phyloP scores from a whole-genome alignment of 2,888 invertebrate genomes.

The Agrilus cyanescens region DNA sequence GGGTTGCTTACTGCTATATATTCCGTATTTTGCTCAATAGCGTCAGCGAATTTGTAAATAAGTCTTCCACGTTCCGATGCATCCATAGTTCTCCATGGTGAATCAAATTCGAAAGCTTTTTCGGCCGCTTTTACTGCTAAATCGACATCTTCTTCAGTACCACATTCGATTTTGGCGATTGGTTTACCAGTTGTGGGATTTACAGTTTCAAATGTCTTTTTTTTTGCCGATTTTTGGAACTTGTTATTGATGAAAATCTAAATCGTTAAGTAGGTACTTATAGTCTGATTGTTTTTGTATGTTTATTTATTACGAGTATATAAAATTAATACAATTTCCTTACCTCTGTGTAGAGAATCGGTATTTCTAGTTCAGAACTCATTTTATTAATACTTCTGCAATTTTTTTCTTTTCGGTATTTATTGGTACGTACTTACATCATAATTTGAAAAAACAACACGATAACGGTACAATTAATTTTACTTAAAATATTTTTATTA shows the following conservation, averaged over 20 bases:
- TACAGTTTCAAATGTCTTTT: conserved; percentile 73
- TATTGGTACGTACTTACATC: no score
- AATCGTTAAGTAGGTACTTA: no score
- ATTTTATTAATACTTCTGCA: no score
- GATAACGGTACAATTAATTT: no score
- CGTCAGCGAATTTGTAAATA: conserved; percentile 65
- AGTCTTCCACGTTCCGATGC: conserved; percentile 72
- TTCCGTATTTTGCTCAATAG: conserved; percentile 66
- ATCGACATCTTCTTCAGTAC: conserved; percentile 61
- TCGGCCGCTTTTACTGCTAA: conserved; percentile 69
- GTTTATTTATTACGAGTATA: no score
- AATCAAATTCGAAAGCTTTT: conserved; percentile 62
- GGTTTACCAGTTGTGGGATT: conserved; percentile 74
- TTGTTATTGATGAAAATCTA: conserved; percentile 96
- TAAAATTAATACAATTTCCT: no score
- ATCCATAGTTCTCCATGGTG: conserved; percentile 77
- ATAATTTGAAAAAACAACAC: no score
- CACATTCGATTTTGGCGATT: conserved; percentile 73
- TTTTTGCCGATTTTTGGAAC: conserved; percentile 80
- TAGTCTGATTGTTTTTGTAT: no score
- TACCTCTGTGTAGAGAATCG: no score
- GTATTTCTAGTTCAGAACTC: no score
- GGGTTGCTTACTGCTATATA: conserved; percentile 63
- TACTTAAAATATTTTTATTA: no score
- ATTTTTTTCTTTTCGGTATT: no score